These are phyloP conservation scores for Drosophila bipectinata DNA, from an alignment of 1,140 invertebrate species.

Conservation along the genomic window DNA sequence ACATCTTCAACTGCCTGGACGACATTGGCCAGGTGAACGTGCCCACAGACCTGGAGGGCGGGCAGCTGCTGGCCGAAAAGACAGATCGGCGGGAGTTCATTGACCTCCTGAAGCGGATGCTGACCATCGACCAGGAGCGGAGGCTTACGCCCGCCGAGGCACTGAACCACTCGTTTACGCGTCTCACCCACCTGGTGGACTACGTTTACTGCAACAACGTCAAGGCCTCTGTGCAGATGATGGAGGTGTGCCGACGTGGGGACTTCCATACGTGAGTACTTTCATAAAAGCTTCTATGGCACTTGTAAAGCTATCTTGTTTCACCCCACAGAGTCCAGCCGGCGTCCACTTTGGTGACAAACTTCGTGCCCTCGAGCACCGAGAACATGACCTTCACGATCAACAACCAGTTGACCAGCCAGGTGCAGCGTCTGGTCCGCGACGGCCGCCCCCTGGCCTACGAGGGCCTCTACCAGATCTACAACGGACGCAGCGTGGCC, in stretches of 20 bases:
- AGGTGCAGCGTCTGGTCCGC: constrained; percentile 88
- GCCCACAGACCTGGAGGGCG: constrained; percentile 97
- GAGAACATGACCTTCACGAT: constrained; percentile 95
- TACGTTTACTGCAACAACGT: constrained; percentile 98
- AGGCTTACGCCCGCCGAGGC: constrained; percentile 98
- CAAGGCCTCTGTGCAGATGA: constrained; percentile 97
- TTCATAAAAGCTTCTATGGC: not conserved
- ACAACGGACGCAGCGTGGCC: constrained; percentile 90
- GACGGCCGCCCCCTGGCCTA: constrained; percentile 87
- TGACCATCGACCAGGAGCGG: constrained; percentile 98
- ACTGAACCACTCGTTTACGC: constrained; percentile 97
- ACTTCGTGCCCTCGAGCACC: constrained; percentile 90
- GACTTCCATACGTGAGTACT: constrained; percentile 86
- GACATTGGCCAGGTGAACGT: constrained; percentile 99
- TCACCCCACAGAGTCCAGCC: constrained; percentile 85
- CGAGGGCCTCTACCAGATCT: constrained; percentile 93
- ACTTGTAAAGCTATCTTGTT: not conserved
- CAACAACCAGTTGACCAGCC: constrained; percentile 91
- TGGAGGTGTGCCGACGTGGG: constrained; percentile 93
- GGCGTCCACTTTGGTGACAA: constrained; percentile 87
- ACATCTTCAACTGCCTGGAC: constrained; percentile 99
- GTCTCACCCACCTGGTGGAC: constrained; percentile 96
- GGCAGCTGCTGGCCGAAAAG: constrained; percentile 97
- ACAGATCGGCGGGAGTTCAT: constrained; percentile 98
- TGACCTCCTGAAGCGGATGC: constrained; percentile 97